Base-by-base conservation (phyloP, 2,113 vertebrate species). In the Macquaria australasica region DNA sequence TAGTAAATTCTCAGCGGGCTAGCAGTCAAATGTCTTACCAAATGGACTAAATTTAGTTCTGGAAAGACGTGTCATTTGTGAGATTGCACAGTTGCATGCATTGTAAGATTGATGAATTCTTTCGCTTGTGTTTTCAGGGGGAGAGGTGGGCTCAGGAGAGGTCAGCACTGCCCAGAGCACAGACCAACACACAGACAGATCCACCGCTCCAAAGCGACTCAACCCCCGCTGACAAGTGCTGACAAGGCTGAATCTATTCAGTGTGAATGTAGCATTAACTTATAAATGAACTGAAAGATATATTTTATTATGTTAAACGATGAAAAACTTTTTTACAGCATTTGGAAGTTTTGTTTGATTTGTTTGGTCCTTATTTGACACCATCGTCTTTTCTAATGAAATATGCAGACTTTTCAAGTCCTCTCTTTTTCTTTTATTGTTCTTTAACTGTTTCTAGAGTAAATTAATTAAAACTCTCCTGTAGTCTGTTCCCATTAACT, bases 131-230 rank as follows among this genome's bases (percentile, higher is more conserved):
- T 81, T 85, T 84, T 48, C 91, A 96, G 95, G 85, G 7, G 94
- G 81, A 4, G 97, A 98, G 12, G 85, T 95, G 88, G 97, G 97
- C 37, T 99, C 98, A 6, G 98, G 98, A 71, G 97, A 98, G 18
- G 95, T 96, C 79, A 96, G 93, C 75, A 60, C 80, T 53, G 92
- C 90, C 8, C 94, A 96, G 83, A 95, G 91, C 90, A 95, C 96
- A 63, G 96, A 96, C 45, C 90, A 94, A 0, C 58, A 86, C 73
- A 96, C 95, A 68, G 95, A 96, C 74, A 96, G 39, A 23, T 91
- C 96, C 48, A 90, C 95, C 0, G 92, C 95, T 88, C 95, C 93
- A 73, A 98, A 97, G 93, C 95, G 96, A 93, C 91, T 97, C 85
- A 96, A 95, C 78, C 98, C 98, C 84, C 98, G 98, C 96, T 99